Evolutionary conservation across 1,140 invertebrate genomes (phyloP), one percentile per base, ranked within the genome.

Genomic region (Drosophila neocordata): DNA sequence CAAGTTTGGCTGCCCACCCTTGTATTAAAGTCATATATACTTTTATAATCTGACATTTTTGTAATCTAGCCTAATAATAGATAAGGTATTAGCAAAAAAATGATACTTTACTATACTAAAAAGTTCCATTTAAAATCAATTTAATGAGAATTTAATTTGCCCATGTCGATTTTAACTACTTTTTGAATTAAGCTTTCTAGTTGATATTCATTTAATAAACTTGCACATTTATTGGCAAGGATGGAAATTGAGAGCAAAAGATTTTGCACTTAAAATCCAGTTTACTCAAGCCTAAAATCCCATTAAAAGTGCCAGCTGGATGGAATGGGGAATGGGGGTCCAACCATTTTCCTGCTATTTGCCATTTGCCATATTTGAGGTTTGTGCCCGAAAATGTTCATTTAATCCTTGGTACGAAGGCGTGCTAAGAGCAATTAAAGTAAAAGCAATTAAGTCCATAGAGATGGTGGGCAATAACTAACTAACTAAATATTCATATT

Each of bases 391-490:
- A 15, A 48, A 48, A 48, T 48, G 13, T 35, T 38, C 57, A 41
- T 22, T 59, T 59, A 73, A 55, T 52, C 2, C 65, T 57, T 34
- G 20, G 6, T 37, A 3, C 35, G 65, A 52, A 65, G 57, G 34
- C 58, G 20, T 34, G 51, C 61, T 78, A 38, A 65, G 48, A 70
- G 70, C 82, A 82, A 84, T 84, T 84, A 76, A 85, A 76, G 62
- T 72, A 62, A 82, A 77, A 85, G 73, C 81, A 87, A 81, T 85
- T 78, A 81, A 77, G 53, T 58, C 70, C 62, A 69, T 65, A 60
- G 24, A 67, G 74, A 48, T 78, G 71, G n/a, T n/a, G 75, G 44
- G 69, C 77, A 75, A 69, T 82, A 69, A 48, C 15, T 48, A 48
- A 48, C 41, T 48, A 48, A 48, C 41, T 62, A 78, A 75, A 85